Conservation (phyloP, 2,888 invertebrate species). For the Tiphia femorata region DNA sequence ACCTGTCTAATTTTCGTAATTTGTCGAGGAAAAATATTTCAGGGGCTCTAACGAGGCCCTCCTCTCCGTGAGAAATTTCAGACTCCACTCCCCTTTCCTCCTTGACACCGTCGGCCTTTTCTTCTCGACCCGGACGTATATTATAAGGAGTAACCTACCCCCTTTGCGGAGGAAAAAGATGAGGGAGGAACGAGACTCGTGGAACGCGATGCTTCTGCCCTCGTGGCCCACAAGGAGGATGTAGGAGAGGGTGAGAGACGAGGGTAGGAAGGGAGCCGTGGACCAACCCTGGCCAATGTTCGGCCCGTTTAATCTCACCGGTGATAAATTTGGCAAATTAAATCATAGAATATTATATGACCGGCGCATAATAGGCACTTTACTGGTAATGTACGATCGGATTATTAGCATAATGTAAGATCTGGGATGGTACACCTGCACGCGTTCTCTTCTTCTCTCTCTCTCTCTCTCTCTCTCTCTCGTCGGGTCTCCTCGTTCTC, state of each 20-base stretch:
- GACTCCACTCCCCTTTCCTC: slow-evolving; percentile 10
- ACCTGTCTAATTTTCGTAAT: slow-evolving; percentile 35
- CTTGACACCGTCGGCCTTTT: no score
- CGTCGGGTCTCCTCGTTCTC: not conserved
- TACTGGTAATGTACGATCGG: slow-evolving; percentile 31
- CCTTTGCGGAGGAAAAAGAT: not conserved
- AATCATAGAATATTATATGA: slow-evolving; percentile 39
- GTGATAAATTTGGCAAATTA: slow-evolving; percentile 40
- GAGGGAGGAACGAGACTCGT: not conserved
- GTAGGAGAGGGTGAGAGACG: not conserved
- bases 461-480: not conserved
- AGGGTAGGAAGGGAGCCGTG: not conserved
- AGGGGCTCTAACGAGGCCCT: slow-evolving; percentile 20
- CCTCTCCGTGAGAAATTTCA: slow-evolving; percentile 22
- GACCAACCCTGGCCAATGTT: slow-evolving; percentile 14
- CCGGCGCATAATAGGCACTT: slow-evolving; percentile 37
- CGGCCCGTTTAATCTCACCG: slow-evolving; percentile 34
- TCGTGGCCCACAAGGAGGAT: not conserved
- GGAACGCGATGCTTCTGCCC: not conserved
- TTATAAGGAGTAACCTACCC: slow-evolving; percentile 7
- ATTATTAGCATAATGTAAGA: slow-evolving; percentile 41
- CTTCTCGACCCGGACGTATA: no score
- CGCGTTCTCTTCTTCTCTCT: not conserved
- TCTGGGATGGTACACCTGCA: slow-evolving; percentile 21
- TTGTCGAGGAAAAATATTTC: slow-evolving; percentile 26